A percentile compares a stretch with the other conserved stretches of the same genome.
phyloP scores from a whole-genome alignment of 2,113 vertebrate species.

The Pholis gunnellus region DNA sequence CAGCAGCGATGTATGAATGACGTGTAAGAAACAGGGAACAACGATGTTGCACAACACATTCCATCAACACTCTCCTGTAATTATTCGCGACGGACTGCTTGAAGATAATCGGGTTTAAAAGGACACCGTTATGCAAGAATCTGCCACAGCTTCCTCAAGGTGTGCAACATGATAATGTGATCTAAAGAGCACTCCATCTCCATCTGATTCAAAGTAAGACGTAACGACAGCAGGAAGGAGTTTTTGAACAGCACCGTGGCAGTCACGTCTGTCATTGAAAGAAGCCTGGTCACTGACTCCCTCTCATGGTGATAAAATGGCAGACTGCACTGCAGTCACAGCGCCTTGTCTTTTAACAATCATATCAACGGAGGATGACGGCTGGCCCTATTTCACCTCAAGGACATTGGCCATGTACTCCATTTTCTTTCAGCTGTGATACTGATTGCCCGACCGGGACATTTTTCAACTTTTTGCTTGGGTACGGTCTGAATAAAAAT shows the following conservation, averaged over 20 bases:
- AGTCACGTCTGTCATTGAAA: conserved; percentile 33
- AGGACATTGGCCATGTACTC: conserved; percentile 21
- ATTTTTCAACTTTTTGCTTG: conserved; percentile 4
- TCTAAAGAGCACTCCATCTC: background rate
- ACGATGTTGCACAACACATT: background rate
- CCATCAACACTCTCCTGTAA: background rate
- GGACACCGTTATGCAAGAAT: background rate
- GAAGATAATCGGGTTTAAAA: conserved; percentile 7
- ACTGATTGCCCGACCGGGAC: conserved; percentile 7
- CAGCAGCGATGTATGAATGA: background rate
- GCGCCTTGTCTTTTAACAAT: conserved; percentile 49
- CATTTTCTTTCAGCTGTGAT: conserved; percentile 9
- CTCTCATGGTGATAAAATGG: conserved; percentile 52
- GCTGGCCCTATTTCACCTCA: conserved; percentile 48
- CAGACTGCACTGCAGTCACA: conserved; percentile 33
- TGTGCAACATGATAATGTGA: background rate
- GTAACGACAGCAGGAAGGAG: conserved; percentile 6
- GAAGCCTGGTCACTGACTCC: conserved; percentile 16
- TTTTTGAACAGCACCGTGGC: background rate
- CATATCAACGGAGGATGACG: conserved; percentile 43
- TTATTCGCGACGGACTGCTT: background rate
- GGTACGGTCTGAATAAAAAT: conserved; percentile 12
- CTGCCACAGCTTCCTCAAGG: background rate
- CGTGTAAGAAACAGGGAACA: background rate
- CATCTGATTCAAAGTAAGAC: conserved; percentile 30